These are phyloP conservation scores for Thripadectes ignobilis DNA, from an alignment of 2,797 vertebrate species.

Conservation along the genomic window DNA sequence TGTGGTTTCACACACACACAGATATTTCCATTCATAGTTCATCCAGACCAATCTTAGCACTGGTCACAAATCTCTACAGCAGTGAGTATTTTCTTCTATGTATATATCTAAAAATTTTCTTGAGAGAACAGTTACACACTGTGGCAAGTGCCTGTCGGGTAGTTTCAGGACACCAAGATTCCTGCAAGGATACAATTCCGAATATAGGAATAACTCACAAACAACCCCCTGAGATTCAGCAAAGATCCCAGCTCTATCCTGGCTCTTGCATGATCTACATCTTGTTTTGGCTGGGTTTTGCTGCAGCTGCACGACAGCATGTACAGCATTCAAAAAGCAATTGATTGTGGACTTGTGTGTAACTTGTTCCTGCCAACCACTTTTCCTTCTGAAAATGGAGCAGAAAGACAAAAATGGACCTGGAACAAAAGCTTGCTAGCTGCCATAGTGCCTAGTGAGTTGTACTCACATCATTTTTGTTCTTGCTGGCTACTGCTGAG, in stretches of 20 bases:
- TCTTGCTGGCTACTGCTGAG: conserved; percentile 22
- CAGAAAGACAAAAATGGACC: conserved; percentile 18
- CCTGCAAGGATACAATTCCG: not conserved
- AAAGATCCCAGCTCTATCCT: conserved; percentile 3
- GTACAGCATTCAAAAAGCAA: conserved; percentile 3
- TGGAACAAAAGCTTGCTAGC: conserved; percentile 10
- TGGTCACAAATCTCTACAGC: not conserved
- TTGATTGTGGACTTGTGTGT: not conserved
- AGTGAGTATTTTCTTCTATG: not conserved
- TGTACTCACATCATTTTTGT: not conserved
- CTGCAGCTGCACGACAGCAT: not conserved
- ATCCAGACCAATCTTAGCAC: not conserved
- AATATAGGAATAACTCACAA: not conserved
- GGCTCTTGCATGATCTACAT: not conserved
- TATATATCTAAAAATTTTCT: not conserved
- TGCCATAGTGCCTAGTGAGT: not conserved
- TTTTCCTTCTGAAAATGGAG: conserved; percentile 28
- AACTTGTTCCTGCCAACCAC: conserved; percentile 4
- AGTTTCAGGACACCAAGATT: not conserved
- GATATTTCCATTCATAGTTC: not conserved
- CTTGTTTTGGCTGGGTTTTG: conserved; percentile 37
- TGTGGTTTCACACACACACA: not conserved
- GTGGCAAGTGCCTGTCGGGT: not conserved
- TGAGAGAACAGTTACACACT: not conserved
- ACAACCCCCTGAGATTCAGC: not conserved